Conservation (phyloP, 2,888 invertebrate genomes). For the Allygus modestus region DNA sequence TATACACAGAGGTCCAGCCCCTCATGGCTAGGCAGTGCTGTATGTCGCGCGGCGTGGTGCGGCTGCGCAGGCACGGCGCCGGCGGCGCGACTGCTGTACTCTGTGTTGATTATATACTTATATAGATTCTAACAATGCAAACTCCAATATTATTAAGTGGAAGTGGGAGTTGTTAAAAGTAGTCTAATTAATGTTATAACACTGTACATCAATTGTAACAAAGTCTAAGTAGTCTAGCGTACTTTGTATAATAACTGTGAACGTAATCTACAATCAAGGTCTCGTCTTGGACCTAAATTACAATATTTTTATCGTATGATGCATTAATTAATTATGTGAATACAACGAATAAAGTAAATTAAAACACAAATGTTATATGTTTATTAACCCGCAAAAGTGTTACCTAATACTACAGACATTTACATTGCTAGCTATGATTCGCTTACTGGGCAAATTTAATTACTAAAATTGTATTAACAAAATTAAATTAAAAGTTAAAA, state of each 20-base stretch:
- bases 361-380: neutral
- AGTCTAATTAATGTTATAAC: conserved; percentile 54
- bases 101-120: conserved; percentile 57
- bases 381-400: no score
- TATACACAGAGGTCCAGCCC: neutral
- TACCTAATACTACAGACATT: no score
- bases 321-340: conserved; percentile 58
- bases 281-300: conserved; percentile 52
- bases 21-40: neutral
- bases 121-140: conserved; percentile 58
- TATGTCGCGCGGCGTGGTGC: no score
- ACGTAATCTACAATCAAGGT: conserved; percentile 57
- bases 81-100: neutral
- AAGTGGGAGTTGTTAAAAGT: conserved; percentile 55
- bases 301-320: conserved; percentile 60
- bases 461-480: no score
- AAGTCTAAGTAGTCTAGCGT: conserved; percentile 50
- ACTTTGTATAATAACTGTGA: conserved; percentile 56
- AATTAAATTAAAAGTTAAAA: no score
- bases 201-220: conserved; percentile 57
- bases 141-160: conserved; percentile 58
- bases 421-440: no score
- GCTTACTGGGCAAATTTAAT: no score
- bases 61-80: neutral
- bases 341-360: conserved; percentile 58